Conservation (phyloP, 2,113 vertebrate species). For the Nerophis ophidion region DNA sequence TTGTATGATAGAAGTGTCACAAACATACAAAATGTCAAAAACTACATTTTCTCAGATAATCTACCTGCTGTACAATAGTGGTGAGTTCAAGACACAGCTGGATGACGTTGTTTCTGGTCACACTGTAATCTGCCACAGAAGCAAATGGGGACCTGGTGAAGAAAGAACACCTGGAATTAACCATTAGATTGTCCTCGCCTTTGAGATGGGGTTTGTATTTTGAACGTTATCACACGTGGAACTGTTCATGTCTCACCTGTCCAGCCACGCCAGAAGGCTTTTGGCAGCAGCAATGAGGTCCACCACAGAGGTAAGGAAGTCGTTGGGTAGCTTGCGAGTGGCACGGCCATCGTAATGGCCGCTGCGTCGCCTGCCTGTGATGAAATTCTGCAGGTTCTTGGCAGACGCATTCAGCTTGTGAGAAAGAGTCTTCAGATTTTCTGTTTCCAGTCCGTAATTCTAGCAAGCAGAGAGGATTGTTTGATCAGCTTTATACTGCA, state of each 20-base stretch:
- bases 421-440: conserved; percentile 92
- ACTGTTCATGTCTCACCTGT: conserved; percentile 77
- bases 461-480: conserved; percentile 44
- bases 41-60: not conserved
- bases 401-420: conserved; percentile 87
- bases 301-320: conserved; percentile 94
- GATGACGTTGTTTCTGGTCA: conserved; percentile 95
- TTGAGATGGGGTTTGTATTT: conserved; percentile 44
- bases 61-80: conserved; percentile 94
- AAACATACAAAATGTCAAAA: not conserved
- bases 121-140: conserved; percentile 91
- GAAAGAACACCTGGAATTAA: conserved; percentile 77
- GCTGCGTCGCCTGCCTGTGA: conserved; percentile 81
- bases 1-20: not conserved
- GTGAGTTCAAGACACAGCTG: conserved; percentile 96
- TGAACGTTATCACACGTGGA: conserved; percentile 23
- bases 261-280: conserved; percentile 89
- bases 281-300: conserved; percentile 96
- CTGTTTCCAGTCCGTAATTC: conserved; percentile 97
- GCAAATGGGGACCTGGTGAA: conserved; percentile 90
- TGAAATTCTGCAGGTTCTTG: conserved; percentile 93
- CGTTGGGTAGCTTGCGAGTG: conserved; percentile 87
- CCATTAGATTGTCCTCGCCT: conserved; percentile 67
- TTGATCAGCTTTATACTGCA: not conserved
- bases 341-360: conserved; percentile 83